Conservation (phyloP, 1,140 invertebrate genomes). For the Pogonomyrmex barbatus region DNA sequence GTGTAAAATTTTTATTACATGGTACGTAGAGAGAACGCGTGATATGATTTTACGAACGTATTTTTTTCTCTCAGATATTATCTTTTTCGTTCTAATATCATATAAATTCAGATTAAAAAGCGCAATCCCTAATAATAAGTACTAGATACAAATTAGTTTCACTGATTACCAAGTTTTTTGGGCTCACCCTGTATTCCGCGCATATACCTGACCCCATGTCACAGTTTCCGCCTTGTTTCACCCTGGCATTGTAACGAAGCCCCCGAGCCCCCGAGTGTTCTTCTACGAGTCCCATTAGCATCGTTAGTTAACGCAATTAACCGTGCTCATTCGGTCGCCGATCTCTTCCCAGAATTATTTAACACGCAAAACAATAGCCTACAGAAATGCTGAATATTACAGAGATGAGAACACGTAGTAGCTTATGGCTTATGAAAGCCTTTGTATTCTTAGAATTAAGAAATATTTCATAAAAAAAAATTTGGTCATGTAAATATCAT, state of each 20-base stretch:
- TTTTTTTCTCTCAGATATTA: background rate
- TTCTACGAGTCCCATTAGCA: slow-evolving; percentile 40
- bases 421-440: background rate
- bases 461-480: background rate
- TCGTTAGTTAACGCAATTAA: slow-evolving; percentile 51
- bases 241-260: slow-evolving; percentile 29
- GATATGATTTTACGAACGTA: background rate
- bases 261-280: slow-evolving; percentile 5
- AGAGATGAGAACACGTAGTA: background rate
- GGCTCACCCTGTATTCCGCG: background rate
- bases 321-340: background rate
- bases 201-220: background rate
- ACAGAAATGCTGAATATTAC: background rate
- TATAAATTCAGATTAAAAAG: slow-evolving; percentile 22
- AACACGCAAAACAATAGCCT: slow-evolving; percentile 14
- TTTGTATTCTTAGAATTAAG: background rate
- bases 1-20: slow-evolving; percentile 15
- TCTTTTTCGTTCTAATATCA: background rate
- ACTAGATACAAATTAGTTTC: slow-evolving; percentile 5
- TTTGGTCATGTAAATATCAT: background rate
- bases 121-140: background rate
- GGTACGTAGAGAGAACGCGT: background rate
- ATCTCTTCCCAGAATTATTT: slow-evolving; percentile 37
- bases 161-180: background rate
- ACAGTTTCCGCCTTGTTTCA: slow-evolving; percentile 28